Base-by-base conservation (phyloP, 2,888 invertebrate genomes). In the Netelia melanura region DNA sequence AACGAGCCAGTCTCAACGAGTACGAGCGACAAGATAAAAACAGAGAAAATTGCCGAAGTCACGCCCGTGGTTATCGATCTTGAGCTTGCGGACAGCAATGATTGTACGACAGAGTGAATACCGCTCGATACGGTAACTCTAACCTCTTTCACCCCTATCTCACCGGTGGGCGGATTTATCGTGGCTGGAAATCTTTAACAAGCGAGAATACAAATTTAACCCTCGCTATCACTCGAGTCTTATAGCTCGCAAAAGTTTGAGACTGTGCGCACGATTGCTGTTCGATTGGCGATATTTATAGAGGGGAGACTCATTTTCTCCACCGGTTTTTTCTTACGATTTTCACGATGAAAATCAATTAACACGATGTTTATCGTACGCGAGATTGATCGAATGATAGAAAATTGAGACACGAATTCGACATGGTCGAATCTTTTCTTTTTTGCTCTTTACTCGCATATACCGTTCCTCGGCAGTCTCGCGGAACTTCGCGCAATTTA, bases 301-400 rank as follows among this genome's bases (percentile, higher is more conserved):
- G 67, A 43, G 70, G 17, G 62, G 67, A 67, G 75, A 43, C 44
- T 48, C 38, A 23, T 67, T 48, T 67, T 44, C 23, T 25, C 14
- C 8, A 68, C 61, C 14, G 23, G 21, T 30, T 44, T 62, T 44
- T 77, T 58, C 67, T 30, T 23, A 43, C 48, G 6, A 82, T 82
- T 48, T 14, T 48, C 11, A 14, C 38, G 74, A 80, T 72, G 68
- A 38, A 70, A 74, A 82, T 76, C 70, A 84, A 48, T 48, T 14
- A 48, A 75, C 80, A 74, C 75, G 75, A 83, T 83, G 70, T 70
- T 83, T 79, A 83, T 80, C 71, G 54, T 79, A 44, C 23, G 68
- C 67, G 58, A 67, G 48, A 56, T 56, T 79, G 70, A 79, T 80
- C 70, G 80, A 83, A 75, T 83, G 75, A 83, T 80, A 75, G n/a